These are phyloP conservation scores for Coenobita brevimanus DNA, from an alignment of 1,140 invertebrate genomes.

Conservation along the genomic window DNA sequence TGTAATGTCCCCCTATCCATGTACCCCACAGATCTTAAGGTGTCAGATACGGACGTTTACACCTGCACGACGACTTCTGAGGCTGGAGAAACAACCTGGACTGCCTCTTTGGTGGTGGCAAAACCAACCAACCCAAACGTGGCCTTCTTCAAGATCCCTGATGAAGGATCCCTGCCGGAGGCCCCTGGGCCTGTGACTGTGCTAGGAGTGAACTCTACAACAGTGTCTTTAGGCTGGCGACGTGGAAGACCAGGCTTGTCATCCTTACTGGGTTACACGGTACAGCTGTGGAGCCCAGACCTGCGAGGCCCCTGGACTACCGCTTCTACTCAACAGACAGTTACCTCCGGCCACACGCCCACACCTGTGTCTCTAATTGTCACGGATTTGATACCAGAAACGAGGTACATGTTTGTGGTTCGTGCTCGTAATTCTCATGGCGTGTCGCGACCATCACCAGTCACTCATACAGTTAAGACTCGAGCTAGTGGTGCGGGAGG, in stretches of 20 bases:
- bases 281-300: conserved; percentile 91
- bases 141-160: conserved; percentile 81
- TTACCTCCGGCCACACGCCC: conserved; percentile 63
- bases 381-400: conserved; percentile 84
- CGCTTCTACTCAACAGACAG: conserved; percentile 76
- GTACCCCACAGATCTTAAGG: conserved; percentile 80
- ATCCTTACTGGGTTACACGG: conserved; percentile 84
- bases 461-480: conserved; percentile 75
- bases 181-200: conserved; percentile 82
- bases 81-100: conserved; percentile 89
- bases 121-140: conserved; percentile 83
- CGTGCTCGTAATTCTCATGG: conserved; percentile 92
- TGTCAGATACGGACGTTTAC: conserved; percentile 84
- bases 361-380: conserved; percentile 74
- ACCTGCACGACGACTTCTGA: conserved; percentile 87
- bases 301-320: conserved; percentile 86
- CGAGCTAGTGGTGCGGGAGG: conserved; percentile 75
- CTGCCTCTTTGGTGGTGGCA: conserved; percentile 83
- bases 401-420: conserved; percentile 91
- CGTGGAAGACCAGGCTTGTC: conserved; percentile 85
- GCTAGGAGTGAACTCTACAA: conserved; percentile 83
- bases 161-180: conserved; percentile 83
- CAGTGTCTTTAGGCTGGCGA: conserved; percentile 86
- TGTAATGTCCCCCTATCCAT: too few relatives aligned
- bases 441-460: conserved; percentile 75